These are phyloP conservation scores for Falco berigora DNA, from an alignment of 2,797 vertebrate genomes.

Conservation along the genomic window DNA sequence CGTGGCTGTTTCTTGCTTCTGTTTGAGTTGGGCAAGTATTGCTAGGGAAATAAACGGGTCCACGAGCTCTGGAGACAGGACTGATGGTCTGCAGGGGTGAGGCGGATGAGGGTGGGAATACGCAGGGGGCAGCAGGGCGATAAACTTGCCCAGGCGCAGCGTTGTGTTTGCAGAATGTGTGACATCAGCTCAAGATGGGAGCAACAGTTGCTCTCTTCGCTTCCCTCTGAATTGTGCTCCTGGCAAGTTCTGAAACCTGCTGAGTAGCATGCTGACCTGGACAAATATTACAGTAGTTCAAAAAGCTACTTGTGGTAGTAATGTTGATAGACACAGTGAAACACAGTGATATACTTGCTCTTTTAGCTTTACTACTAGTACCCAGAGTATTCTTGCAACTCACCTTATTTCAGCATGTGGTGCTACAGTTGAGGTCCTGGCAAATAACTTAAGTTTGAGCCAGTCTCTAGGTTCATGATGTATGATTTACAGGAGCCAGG, in stretches of 20 bases:
- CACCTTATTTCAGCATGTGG: not conserved
- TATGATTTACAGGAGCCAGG: not conserved
- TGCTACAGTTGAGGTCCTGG: not conserved
- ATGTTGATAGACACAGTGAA: not conserved
- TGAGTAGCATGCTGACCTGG: not conserved
- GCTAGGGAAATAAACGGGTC: not conserved
- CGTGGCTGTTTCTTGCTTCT: not conserved
- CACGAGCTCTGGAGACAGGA: not conserved
- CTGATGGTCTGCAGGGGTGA: not conserved
- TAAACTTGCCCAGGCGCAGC: not conserved
- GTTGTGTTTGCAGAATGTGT: not conserved
- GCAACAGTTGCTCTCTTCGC: not conserved
- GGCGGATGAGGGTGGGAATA: accelerated
- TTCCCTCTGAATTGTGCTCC: not conserved
- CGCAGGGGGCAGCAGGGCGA: accelerated
- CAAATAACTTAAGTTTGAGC: not conserved
- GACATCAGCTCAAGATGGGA: not conserved
- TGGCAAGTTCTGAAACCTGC: not conserved
- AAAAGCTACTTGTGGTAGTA: not conserved
- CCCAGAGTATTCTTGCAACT: not conserved
- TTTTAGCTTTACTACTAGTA: not conserved
- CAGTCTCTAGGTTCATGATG: not conserved
- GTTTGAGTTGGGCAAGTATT: not conserved
- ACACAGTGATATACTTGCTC: not conserved
- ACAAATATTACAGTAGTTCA: not conserved